Evolutionary conservation across 2,888 invertebrate species (phyloP).

Genomic region (Phengaris alcon): DNA sequence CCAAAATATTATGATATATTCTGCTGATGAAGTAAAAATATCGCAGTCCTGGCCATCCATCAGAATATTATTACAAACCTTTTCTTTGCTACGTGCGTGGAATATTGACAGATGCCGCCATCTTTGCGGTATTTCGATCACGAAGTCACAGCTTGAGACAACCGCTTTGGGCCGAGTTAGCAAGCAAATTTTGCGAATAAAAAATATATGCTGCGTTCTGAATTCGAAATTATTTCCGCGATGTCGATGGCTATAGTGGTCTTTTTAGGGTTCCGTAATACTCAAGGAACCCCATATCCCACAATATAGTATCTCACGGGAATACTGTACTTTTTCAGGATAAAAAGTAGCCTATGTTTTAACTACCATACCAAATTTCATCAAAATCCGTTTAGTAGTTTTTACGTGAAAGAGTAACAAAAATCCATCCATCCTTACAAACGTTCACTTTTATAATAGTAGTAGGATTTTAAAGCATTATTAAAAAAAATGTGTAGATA

Average conservation of each 20-base stretch:
- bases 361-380: too few species aligned
- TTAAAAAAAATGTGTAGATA: too few species aligned
- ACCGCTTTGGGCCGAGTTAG: slow-evolving; percentile 51
- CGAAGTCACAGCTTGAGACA: slow-evolving; percentile 61
- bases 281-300: too few species aligned
- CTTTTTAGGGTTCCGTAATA: background rate
- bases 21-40: slow-evolving; percentile 3
- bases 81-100: slow-evolving; percentile 28
- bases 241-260: background rate
- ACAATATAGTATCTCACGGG: too few species aligned
- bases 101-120: slow-evolving; percentile 27
- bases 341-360: too few species aligned
- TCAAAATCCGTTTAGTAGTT: too few species aligned
- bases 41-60: slow-evolving; percentile 9
- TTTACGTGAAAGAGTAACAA: too few species aligned
- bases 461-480: too few species aligned
- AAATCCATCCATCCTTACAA: too few species aligned
- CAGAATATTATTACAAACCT: slow-evolving; percentile 17
- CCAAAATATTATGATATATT: background rate
- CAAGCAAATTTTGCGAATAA: slow-evolving; percentile 55
- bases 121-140: slow-evolving; percentile 58
- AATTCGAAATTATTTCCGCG: slow-evolving; percentile 33
- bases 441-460: too few species aligned
- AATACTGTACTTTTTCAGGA: background rate
- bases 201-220: slow-evolving; percentile 33